These are phyloP conservation scores for Oxystoma pomonae DNA, from an alignment of 2,888 invertebrate species.

Conservation along the genomic window DNA sequence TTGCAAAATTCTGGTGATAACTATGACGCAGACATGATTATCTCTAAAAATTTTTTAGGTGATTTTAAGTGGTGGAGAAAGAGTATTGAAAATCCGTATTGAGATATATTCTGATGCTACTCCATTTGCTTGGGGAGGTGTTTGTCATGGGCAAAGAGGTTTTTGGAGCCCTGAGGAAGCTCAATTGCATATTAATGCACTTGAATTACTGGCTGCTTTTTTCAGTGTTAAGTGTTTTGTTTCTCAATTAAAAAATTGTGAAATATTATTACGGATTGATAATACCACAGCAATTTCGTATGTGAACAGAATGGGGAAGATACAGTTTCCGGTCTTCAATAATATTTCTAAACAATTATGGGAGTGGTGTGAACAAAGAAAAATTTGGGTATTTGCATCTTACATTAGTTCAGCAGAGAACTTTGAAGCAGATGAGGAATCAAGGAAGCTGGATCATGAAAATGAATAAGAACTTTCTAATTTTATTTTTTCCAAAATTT, in stretches of 20 bases:
- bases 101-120: conserved; percentile 2
- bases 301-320: conserved; percentile 24
- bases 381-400: conserved; percentile 24
- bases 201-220: no score
- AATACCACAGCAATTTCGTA: conserved; percentile 25
- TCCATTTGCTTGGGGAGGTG: conserved; percentile 1
- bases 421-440: conserved; percentile 22
- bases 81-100: no score
- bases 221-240: conserved; percentile 23
- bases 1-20: no score
- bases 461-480: no score
- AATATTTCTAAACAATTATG: conserved; percentile 26
- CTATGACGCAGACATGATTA: no score
- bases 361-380: conserved; percentile 27
- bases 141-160: not conserved
- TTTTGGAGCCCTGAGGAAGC: conserved; percentile 1
- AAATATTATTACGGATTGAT: conserved; percentile 17
- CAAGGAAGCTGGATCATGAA: conserved; percentile 9
- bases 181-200: not conserved
- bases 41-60: not conserved
- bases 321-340: conserved; percentile 25
- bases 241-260: not conserved
- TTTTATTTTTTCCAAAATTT: no score
- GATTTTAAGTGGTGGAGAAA: no score
- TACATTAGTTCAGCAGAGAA: conserved; percentile 26